A percentile compares a stretch with the other conserved stretches of the same genome.
phyloP scores from a whole-genome alignment of 2,797 vertebrate genomes.

The Ptychobarbus kaznakovi region DNA sequence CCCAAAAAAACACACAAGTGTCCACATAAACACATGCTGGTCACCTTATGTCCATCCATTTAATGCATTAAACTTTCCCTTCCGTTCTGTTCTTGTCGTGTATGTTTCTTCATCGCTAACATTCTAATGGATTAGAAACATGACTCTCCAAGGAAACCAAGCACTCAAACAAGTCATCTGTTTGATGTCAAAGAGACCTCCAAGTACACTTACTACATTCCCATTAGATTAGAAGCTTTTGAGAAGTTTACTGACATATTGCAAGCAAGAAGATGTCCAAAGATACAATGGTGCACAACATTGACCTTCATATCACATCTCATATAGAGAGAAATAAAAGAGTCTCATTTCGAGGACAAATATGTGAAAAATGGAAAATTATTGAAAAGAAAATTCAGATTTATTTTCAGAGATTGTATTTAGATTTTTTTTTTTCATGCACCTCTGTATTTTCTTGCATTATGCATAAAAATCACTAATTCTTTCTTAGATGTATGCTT shows the following conservation, averaged over 20 bases:
- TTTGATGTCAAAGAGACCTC: neutral
- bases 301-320: neutral
- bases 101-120: neutral
- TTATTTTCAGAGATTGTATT: neutral
- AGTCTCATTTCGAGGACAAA: neutral
- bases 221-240: neutral
- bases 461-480: neutral
- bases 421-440: neutral
- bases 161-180: neutral
- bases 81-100: neutral
- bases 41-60: slow-evolving; percentile 12
- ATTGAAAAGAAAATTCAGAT: neutral
- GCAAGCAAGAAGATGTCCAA: neutral
- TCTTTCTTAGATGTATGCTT: neutral
- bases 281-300: neutral
- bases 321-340: neutral
- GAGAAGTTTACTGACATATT: neutral
- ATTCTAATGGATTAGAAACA: neutral
- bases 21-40: slow-evolving; percentile 37
- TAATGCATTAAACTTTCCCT: slow-evolving; percentile 15
- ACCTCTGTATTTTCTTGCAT: neutral
- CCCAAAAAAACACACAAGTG: slow-evolving; percentile 64
- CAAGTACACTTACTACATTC: slow-evolving; percentile 1
- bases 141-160: slow-evolving; percentile 10
- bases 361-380: neutral